Evolutionary conservation across 2,797 vertebrate species (phyloP), one percentile per base, ranked within the genome.

Genomic region (Cebuella pygmaea): DNA sequence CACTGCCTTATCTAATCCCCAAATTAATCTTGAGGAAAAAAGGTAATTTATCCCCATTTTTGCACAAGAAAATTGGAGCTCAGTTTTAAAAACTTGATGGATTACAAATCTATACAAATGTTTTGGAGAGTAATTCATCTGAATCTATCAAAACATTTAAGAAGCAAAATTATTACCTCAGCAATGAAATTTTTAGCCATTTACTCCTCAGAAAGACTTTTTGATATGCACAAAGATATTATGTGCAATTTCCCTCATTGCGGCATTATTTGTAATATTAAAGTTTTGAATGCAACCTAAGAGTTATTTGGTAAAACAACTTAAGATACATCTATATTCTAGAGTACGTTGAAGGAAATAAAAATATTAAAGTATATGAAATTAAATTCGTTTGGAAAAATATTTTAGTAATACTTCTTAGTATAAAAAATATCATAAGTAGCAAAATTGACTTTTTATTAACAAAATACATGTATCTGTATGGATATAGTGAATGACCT

Each of bases 91-190:
- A 76, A 88, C 36, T 82, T 67, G 55, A 70, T 55, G 50, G 30
- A 36, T 81, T 88, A 76, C 13, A 84, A 89, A 93, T 88, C 1
- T 4, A 87, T 95, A 87, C 88, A 92, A 90, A 83, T 6, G 17
- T 70, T 88, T 86, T 39, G 44, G 83, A 92, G 36, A 95, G 22
- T 57, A 72, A 74, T 84, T 96, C 57, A 95, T 52, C 57, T 95
- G 41, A 97, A 91, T 13, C 64, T 82, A 55, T 82, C 36, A 88
- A 82, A 96, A 92, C 17, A 22, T 95, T 95, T 78, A 79, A 96
- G 67, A 33, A 93, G 9, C 19, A 89, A 89, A 95, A 88, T 83
- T 44, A 91, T 81, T 94, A 17, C 20, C 76, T 84, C 36, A 39
- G 44, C 10, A 87, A 67, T 74, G 86, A n/a, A 70, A 61, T 88